Evolutionary conservation across 1,140 invertebrate species (phyloP), one percentile per base, ranked within the genome.

Genomic region (Trachelipus rathkii): DNA sequence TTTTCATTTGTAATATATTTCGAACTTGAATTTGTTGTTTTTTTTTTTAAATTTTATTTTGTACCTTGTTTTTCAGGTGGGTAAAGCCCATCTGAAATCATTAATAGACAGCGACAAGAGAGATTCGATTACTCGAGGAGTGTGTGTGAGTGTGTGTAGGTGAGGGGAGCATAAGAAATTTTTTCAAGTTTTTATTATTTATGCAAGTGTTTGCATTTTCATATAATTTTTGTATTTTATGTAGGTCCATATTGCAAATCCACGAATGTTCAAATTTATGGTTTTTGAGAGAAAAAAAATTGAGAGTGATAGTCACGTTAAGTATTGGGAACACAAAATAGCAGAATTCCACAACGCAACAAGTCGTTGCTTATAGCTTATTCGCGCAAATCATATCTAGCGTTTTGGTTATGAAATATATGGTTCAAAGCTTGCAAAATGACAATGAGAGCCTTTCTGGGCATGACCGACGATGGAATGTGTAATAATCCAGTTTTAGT

Each of bases 81-180:
- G 85, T 15, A 79, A 84, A 73, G 84, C 85, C 46, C 85, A 87
- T 77, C 73, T 86, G 83, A 83, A 83, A 83, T 78, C 90, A 81
- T 82, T 94, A 10, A 83, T 94, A 44, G 93, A 95, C 84, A 90
- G 95, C 81, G 93, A 96, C 84, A 90, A 93, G 71, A 86, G 89
- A 94, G 82, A 88, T 96, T 5, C 88, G 89, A 81, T 82, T 93
- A 53, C 85, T 94, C 0, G 91, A 96, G 84, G 93, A 95, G 82
- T 93, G 81, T 87, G 94, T 68, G 88, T 96, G 93, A 94, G 83
- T 93, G 95, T 84, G 94, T 93, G 0, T 94, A 96, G 85, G 86
- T 0, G 90, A 91, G 73, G 90, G 90, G 24, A 86, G 13, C 89
- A 92, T 79, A 87, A 93, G 70, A 90, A 91, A 81, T 95, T 95